Percentiles rank a stretch among this genome's conserved stretches.
phyloP scores from a whole-genome alignment of 2,888 invertebrate species.

The Apotomis turbidana region DNA sequence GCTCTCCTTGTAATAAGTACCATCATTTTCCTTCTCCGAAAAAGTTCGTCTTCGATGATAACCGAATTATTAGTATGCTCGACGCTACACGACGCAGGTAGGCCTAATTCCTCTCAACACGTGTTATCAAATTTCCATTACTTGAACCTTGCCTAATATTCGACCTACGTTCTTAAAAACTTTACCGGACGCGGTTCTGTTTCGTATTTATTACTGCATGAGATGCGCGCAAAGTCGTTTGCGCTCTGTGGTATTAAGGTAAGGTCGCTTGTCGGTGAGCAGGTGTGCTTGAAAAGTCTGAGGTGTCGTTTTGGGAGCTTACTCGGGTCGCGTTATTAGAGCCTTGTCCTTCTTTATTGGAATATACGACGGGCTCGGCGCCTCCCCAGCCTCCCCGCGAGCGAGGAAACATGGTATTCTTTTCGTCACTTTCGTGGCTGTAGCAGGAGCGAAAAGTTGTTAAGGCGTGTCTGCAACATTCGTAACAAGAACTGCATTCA shows the following conservation, averaged over 20 bases:
- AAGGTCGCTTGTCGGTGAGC: constrained; percentile 53
- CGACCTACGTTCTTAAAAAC: constrained; percentile 69
- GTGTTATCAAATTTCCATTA: constrained; percentile 69
- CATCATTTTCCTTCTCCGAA: constrained; percentile 22
- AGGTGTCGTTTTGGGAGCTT: constrained; percentile 76
- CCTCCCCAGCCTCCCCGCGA: constrained; percentile 42
- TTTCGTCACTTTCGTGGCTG: not conserved
- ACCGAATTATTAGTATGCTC: constrained; percentile 64
- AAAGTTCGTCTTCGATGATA: constrained; percentile 42
- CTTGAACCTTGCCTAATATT: constrained; percentile 61
- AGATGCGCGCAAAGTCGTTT: constrained; percentile 41
- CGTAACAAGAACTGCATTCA: too few relatives aligned
- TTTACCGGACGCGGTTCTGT: constrained; percentile 69
- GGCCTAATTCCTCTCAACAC: constrained; percentile 48
- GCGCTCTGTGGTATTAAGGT: constrained; percentile 43
- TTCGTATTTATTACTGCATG: constrained; percentile 66
- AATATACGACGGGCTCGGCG: constrained; percentile 66
- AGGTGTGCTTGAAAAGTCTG: constrained; percentile 54
- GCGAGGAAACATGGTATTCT: not conserved
- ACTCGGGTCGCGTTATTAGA: constrained; percentile 74
- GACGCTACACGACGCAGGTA: constrained; percentile 47
- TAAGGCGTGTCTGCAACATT: too few relatives aligned
- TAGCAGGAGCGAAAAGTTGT: not conserved
- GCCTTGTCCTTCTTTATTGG: constrained; percentile 78
- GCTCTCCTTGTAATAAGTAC: constrained; percentile 8